phyloP scores from a whole-genome alignment of 2,888 invertebrate genomes.

The Aphodius granarius region DNA sequence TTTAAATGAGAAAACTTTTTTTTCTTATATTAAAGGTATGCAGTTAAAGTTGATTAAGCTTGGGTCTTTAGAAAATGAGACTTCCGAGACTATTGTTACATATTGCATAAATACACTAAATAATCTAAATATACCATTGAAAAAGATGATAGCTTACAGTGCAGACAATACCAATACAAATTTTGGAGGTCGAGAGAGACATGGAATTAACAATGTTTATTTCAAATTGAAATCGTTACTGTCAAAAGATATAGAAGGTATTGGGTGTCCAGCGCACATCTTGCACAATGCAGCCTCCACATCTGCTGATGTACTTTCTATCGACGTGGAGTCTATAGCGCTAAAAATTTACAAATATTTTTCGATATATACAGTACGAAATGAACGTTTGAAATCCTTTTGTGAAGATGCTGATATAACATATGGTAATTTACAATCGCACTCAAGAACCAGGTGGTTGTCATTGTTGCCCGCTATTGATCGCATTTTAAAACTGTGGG shows the following conservation, averaged over 20 bases:
- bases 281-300: slow-evolving; percentile 13
- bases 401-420: slow-evolving; percentile 11
- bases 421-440: not conserved
- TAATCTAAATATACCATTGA: slow-evolving; percentile 30
- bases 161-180: slow-evolving; percentile 43
- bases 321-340: slow-evolving; percentile 1
- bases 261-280: slow-evolving; percentile 19
- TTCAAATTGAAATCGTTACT: slow-evolving; percentile 32
- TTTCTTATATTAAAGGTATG: slow-evolving; percentile 1
- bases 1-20: no score
- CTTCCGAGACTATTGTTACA: slow-evolving; percentile 32
- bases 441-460: slow-evolving; percentile 8
- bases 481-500: slow-evolving; percentile 13
- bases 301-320: not conserved
- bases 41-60: slow-evolving; percentile 35
- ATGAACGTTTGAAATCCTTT: slow-evolving; percentile 3
- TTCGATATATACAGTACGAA: slow-evolving; percentile 7
- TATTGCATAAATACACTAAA: slow-evolving; percentile 33
- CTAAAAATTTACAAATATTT: slow-evolving; percentile 12
- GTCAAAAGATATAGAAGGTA: slow-evolving; percentile 14
- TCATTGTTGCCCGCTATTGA: slow-evolving; percentile 14
- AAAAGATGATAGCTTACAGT: slow-evolving; percentile 33
- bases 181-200: slow-evolving; percentile 38
- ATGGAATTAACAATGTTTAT: slow-evolving; percentile 33
- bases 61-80: slow-evolving; percentile 35